Evolutionary conservation across 2,888 invertebrate species (phyloP), one percentile per base, ranked within the genome.

Genomic region (Drosophila stalkeri): DNA sequence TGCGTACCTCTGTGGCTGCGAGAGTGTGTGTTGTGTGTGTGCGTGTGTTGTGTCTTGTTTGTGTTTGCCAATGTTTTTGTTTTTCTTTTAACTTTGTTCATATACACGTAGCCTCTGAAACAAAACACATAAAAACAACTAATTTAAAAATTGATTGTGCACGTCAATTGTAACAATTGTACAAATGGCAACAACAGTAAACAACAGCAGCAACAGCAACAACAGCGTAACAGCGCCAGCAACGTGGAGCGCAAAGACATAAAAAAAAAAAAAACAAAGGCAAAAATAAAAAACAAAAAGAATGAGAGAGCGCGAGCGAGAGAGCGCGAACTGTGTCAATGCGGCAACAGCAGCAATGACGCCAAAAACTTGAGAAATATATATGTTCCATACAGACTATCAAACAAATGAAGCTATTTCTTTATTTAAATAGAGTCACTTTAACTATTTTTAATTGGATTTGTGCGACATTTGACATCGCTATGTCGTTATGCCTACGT

Each of bases 301-400:
- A 68, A 64, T 74, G 39, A 60, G 65, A 81, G 87, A 79, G 72
- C 67, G 57, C 33, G 75, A 77, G 87, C 82, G 65, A 86, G 84
- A 84, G 89, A 89, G 89, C 81, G 84, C 82, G 68, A 86, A 88
- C 64, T 85, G 86, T 87, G 84, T 82, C 88, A 82, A 86, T 82
- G 82, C 86, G 83, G 81, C 67, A 72, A 63, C 63, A 27, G 46
- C 46, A 61, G 75, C 67, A 67, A 63, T 89, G 88, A 88, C 90
- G 86, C 86, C 83, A 85, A 88, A 75, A 74, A 64, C 47, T 63
- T 72, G 72, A 61, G 69, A 89, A 86, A 81, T 65, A 71, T 59
- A 69, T 64, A 61, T 23, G 7, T 46, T 54, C 46, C 31, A 62
- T 56, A 54, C 47, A 46, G 51, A 35, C 57, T 18, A 44, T 23